Conservation (phyloP, 2,113 vertebrate genomes). For the Tiliqua scincoides region DNA sequence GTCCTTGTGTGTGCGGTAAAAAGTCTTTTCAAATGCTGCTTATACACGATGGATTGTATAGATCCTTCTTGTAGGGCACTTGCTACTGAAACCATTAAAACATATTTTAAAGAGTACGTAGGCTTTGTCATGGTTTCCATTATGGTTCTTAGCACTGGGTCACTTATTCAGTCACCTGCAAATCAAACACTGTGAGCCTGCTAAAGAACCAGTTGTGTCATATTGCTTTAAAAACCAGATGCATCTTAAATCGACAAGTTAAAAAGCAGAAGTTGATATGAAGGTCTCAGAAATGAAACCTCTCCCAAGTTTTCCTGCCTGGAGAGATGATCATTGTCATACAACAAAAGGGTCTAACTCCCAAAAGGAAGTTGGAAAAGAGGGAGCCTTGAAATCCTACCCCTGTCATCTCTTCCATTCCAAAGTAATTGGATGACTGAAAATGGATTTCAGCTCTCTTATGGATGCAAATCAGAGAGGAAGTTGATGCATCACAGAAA, state of each 20-base stretch:
- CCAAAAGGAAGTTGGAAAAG: neutral
- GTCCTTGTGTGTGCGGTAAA: too few relatives aligned
- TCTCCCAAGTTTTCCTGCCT: neutral
- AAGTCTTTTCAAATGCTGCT: too few relatives aligned
- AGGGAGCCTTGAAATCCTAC: neutral
- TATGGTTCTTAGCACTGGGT: too few relatives aligned
- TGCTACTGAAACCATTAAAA: too few relatives aligned
- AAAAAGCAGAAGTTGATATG: accelerated
- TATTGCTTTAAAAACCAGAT: conserved; percentile 22
- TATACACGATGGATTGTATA: too few relatives aligned
- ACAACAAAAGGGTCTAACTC: neutral
- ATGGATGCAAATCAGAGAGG: neutral
- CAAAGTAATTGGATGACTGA: too few relatives aligned
- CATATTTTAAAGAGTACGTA: too few relatives aligned
- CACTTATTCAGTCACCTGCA: too few relatives aligned
- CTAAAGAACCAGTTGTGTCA: conserved; percentile 40
- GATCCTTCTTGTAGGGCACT: too few relatives aligned
- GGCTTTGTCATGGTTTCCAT: too few relatives aligned
- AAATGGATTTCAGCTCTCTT: neutral
- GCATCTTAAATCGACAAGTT: conserved; percentile 21
- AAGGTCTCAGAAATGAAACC: neutral
- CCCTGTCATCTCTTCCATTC: neutral
- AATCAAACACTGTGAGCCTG: neutral
- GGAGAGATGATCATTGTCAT: neutral
- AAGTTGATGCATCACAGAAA: neutral